Percentiles rank a stretch among this genome's conserved stretches.
Evolutionary conservation across 2,113 vertebrate genomes (phyloP).

Genomic region (Chroicocephalus ridibundus): DNA sequence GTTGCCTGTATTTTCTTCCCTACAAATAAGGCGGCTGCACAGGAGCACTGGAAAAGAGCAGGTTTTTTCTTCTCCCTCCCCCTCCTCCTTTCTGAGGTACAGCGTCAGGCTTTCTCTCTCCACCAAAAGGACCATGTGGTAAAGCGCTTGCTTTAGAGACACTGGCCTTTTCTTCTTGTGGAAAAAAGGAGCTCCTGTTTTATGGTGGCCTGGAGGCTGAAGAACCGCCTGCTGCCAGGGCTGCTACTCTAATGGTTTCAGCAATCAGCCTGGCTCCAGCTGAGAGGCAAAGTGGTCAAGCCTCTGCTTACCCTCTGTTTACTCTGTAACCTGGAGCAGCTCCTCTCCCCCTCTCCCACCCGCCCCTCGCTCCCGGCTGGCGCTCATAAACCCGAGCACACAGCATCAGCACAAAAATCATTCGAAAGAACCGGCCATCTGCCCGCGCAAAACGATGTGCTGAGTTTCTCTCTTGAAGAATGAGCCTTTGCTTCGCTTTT

Average conservation of each 20-base stretch:
- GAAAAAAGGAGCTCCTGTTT: slow-evolving; percentile 78
- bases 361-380: background rate
- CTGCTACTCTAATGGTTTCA: slow-evolving; percentile 37
- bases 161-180: slow-evolving; percentile 78
- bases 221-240: slow-evolving; percentile 40
- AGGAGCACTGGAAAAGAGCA: background rate
- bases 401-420: background rate
- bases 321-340: background rate
- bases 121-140: slow-evolving; percentile 72
- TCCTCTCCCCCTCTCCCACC: background rate
- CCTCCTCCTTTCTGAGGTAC: background rate
- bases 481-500: background rate
- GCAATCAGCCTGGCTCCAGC: slow-evolving; percentile 47
- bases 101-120: slow-evolving; percentile 41
- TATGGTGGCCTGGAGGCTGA: slow-evolving; percentile 71
- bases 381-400: background rate
- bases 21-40: background rate
- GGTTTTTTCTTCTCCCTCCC: background rate
- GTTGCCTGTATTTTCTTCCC: background rate
- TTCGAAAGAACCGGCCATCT: background rate
- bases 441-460: background rate
- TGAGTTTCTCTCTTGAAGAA: slow-evolving; percentile 4
- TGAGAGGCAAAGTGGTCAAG: background rate
- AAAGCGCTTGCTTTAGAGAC: slow-evolving; percentile 71
- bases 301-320: background rate